Percentiles rank a stretch among this genome's conserved stretches.
Evolutionary conservation across 2,888 invertebrate genomes (phyloP).

Genomic region (Troilus luridus): DNA sequence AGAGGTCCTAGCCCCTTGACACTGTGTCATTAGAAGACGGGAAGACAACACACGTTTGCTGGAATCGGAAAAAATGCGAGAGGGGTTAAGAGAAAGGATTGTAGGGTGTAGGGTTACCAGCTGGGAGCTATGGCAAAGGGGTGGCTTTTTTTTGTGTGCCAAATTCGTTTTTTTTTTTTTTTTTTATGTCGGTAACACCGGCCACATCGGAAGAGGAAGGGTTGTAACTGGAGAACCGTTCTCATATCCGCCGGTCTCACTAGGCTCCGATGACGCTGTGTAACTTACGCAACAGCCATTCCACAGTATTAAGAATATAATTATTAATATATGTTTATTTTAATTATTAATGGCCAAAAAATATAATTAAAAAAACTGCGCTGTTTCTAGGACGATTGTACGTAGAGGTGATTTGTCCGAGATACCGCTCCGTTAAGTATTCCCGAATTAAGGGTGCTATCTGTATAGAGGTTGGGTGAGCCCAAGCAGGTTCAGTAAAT

Average conservation of each 20-base stretch:
- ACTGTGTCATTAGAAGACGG: constrained; percentile 47
- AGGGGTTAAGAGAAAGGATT: constrained; percentile 54
- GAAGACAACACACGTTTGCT: constrained; percentile 30
- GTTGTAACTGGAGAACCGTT: constrained; percentile 51
- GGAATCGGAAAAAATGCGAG: constrained; percentile 24
- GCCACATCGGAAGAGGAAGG: constrained; percentile 49
- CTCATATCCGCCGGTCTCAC: constrained; percentile 24
- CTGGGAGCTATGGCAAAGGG: constrained; percentile 48
- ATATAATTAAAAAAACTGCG: no score
- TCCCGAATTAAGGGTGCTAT: no score
- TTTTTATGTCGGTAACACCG: background rate
- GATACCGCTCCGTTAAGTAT: no score
- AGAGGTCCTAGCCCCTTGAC: constrained; percentile 59
- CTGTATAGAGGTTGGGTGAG: no score
- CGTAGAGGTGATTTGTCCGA: no score
- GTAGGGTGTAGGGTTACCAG: constrained; percentile 58
- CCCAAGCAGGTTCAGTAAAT: no score
- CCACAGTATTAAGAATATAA: background rate
- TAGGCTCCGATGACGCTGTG: background rate
- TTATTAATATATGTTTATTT: no score
- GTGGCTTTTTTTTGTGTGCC: background rate
- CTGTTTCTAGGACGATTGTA: no score
- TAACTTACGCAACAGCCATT: constrained; percentile 28
- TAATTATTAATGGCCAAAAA: no score
- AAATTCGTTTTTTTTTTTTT: constrained; percentile 32